Base-by-base conservation (phyloP, 1,140 invertebrate species). In the Trichonephila clavipes region DNA sequence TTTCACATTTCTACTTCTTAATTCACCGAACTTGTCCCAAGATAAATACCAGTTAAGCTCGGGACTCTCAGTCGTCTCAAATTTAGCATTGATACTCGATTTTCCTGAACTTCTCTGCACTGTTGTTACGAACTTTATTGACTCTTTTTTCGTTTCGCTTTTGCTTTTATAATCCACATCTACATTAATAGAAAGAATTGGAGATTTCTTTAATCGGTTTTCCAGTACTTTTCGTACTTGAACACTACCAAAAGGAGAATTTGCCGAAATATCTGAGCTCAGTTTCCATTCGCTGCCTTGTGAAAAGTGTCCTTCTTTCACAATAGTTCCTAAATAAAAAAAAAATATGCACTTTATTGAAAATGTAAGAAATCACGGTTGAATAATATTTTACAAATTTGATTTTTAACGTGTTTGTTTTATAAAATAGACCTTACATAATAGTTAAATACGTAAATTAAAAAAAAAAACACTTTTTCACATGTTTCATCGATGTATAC, bases 251-350 rank as follows among this genome's bases (percentile, higher is more conserved):
- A 94, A 6, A 21, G 61, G 77, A 59, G 58, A 24, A 62, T 59
- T 44, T 4, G 85, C 7, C 12, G 24, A 18, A 1, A 85, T 3
- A 69, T 94, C 93, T n/a, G 88, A 66, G n/a, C 87, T 94, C 21
- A 94, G 3, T 85, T 94, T 94, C 93, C 93, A 94, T 81, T 94
- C 88, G 34, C 72, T 24, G 59, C 59, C 69, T 61, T 58, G n/a
- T 18, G 92, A 88, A 59, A 90, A 5, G 4, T 34, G n/a, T 40
- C 94, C 94, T 69, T 94, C 90, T 24, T 92, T 92, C 4, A 85
- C n/a, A 7, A 94, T 89, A 34, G 51, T 92, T 44, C 94, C 94
- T 94, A 83, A 82, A 91, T 64, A 8, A 62, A 90, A 66, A 7
- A 61, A 90, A 66, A 77, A 77, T 14, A 40, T 40, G 51, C 19